Conservation (phyloP, 2,888 invertebrate species). For the Gastrophysa polygoni region DNA sequence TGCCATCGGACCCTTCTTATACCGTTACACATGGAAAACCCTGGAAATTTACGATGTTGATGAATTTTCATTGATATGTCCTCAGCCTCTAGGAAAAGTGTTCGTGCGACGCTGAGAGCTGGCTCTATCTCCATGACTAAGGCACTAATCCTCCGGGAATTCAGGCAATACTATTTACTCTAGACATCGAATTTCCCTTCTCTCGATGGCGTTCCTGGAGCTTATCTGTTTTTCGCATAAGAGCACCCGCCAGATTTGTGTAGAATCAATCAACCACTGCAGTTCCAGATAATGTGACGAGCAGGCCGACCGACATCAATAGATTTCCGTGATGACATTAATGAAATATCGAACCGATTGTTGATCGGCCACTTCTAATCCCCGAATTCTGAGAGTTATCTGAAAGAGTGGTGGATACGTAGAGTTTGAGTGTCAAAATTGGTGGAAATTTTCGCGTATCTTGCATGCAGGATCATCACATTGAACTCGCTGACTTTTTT, state of each 20-base stretch:
- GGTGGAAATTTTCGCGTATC: conserved; percentile 5
- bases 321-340: conserved; percentile 18
- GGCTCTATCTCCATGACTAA: conserved; percentile 41
- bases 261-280: conserved; percentile 43
- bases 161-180: conserved; percentile 52
- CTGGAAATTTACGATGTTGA: too few relatives aligned
- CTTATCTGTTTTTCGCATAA: conserved; percentile 52
- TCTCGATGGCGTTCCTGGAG: conserved; percentile 35
- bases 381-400: conserved; percentile 17
- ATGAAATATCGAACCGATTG: conserved; percentile 23
- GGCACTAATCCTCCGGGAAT: conserved; percentile 51
- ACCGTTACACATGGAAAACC: too few relatives aligned
- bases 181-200: conserved; percentile 48
- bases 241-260: conserved; percentile 44
- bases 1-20: too few relatives aligned
- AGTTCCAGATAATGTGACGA: conserved; percentile 38
- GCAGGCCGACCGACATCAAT: conserved; percentile 28
- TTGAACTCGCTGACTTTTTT: too few relatives aligned
- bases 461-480: too few relatives aligned
- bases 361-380: conserved; percentile 12
- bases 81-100: conserved; percentile 11
- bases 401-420: background rate
- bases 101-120: conserved; percentile 28
- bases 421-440: conserved; percentile 3
- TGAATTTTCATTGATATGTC: too few relatives aligned